Base-by-base conservation (phyloP, 1,140 invertebrate species). In the Schlechtendalia chinensis region DNA sequence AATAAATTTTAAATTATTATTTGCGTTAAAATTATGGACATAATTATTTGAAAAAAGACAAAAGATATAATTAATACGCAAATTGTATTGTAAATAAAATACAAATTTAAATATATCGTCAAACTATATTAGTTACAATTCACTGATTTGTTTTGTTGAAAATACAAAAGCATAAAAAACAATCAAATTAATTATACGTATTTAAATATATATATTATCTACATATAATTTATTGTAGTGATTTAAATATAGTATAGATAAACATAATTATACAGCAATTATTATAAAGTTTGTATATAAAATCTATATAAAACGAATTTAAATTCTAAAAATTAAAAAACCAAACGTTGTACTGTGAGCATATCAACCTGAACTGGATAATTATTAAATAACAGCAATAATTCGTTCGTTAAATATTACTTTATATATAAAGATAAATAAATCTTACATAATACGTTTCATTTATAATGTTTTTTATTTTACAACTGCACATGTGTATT, bases 121-220 rank as follows among this genome's bases (percentile, higher is more conserved):
- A 19, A 69, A 69, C 45, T 69, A 50, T 24, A 27, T 69, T 54
- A 24, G n/a, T 69, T 69, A 22, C 63, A 45, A 67, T n/a, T 45
- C 19, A 47, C n/a, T 47, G 16, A 22, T 14, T 47, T 24, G 27
- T 2, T 45, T 67, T 67, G 39, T 67, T 45, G n/a, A 22, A 45
- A 67, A 45, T 45, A 67, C 19, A 14, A 45, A 45, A 67, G 32
- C 12, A 3, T 67, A 67, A 45, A 69, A 47, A 22, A 69, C n/a
- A 69, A 69, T 47, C 39, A 47, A 22, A 69, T 47, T 69, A 69
- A 24, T 47, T 69, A 22, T 19, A 45, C 6, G n/a, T 24, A 47
- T 56, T n/a, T 56, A 16, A 53, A 14, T 12, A 53, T 53, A 14
- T 16, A 53, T 16, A 53, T 16, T 53, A 53, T n/a, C n/a, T n/a